A percentile compares a stretch with the other conserved stretches of the same genome.
Evolutionary conservation across 1,140 invertebrate genomes (phyloP).

Genomic region (Aporrectodea caliginosa): DNA sequence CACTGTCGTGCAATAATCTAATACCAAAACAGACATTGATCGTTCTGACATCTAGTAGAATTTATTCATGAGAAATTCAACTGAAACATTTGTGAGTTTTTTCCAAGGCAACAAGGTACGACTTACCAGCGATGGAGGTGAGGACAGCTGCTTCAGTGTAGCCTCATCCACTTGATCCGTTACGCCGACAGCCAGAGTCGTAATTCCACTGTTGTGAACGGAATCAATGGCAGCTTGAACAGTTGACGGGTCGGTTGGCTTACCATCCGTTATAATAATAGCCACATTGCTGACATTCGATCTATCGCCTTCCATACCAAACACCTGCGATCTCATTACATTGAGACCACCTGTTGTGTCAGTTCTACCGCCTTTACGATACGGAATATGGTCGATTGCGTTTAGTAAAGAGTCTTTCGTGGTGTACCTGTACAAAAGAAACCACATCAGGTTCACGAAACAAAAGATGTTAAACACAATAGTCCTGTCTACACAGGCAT

Average conservation of each 20-base stretch:
- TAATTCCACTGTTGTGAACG: constrained; percentile 1
- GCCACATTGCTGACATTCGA: constrained; percentile 31
- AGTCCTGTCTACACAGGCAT: no score
- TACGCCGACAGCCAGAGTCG: constrained; percentile 14
- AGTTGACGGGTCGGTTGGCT: constrained; percentile 25
- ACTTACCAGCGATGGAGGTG: no score
- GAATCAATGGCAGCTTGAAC: neutral
- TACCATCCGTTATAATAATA: constrained; percentile 39
- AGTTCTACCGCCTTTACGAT: constrained; percentile 6
- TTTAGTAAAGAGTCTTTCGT: neutral
- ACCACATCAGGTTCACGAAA: no score
- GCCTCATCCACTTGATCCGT: constrained; percentile 18
- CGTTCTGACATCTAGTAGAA: no score
- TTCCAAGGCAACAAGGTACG: no score
- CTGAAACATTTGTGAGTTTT: no score
- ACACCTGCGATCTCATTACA: neutral
- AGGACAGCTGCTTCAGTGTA: constrained; percentile 16
- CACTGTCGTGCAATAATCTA: no score
- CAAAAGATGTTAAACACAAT: no score
- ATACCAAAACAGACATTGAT: no score
- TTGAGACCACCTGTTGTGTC: constrained; percentile 15
- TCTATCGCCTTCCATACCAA: constrained; percentile 19
- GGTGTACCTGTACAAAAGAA: constrained; percentile 19
- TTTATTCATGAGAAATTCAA: no score
- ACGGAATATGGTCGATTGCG: neutral